Conservation (phyloP, 1,140 invertebrate genomes). For the Helicorthomorpha holstii region DNA sequence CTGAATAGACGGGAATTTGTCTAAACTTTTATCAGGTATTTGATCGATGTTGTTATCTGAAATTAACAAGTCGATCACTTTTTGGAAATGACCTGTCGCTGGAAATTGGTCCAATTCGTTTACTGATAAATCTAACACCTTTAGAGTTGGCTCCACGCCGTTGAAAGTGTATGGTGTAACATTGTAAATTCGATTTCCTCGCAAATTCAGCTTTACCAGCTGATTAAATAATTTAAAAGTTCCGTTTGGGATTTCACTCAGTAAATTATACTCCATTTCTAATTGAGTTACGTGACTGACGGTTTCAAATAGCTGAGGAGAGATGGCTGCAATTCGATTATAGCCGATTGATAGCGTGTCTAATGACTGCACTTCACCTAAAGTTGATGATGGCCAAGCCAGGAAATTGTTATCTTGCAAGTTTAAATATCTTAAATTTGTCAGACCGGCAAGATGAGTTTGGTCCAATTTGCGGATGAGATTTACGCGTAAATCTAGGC, state of each 20-base stretch:
- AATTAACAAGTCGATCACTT: slow-evolving; percentile 14
- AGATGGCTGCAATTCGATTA: slow-evolving; percentile 70
- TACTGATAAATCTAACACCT: slow-evolving; percentile 36
- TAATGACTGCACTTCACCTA: slow-evolving; percentile 53
- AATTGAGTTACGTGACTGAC: slow-evolving; percentile 28
- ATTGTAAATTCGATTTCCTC: slow-evolving; percentile 46
- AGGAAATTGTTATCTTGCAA: slow-evolving; percentile 75
- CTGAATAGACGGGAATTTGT: slow-evolving; percentile 20
- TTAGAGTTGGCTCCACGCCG: slow-evolving; percentile 36
- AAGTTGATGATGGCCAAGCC: slow-evolving; percentile 55
- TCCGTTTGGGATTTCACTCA: slow-evolving; percentile 59
- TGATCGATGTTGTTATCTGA: slow-evolving; percentile 19
- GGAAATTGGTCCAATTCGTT: background rate
- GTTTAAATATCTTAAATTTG: slow-evolving; percentile 54
- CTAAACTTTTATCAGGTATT: slow-evolving; percentile 20
- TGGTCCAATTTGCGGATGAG: slow-evolving; percentile 68
- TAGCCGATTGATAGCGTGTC: slow-evolving; percentile 57
- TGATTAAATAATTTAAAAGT: slow-evolving; percentile 44
- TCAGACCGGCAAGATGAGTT: slow-evolving; percentile 61
- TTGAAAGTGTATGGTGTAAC: slow-evolving; percentile 49
- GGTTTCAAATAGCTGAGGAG: slow-evolving; percentile 36
- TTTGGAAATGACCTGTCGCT: background rate
- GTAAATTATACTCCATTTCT: slow-evolving; percentile 61
- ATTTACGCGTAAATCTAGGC: slow-evolving; percentile 67
- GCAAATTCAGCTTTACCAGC: slow-evolving; percentile 50